These are phyloP conservation scores for Cynoglossus semilaevis DNA, from an alignment of 2,113 vertebrate species.

Conservation along the genomic window DNA sequence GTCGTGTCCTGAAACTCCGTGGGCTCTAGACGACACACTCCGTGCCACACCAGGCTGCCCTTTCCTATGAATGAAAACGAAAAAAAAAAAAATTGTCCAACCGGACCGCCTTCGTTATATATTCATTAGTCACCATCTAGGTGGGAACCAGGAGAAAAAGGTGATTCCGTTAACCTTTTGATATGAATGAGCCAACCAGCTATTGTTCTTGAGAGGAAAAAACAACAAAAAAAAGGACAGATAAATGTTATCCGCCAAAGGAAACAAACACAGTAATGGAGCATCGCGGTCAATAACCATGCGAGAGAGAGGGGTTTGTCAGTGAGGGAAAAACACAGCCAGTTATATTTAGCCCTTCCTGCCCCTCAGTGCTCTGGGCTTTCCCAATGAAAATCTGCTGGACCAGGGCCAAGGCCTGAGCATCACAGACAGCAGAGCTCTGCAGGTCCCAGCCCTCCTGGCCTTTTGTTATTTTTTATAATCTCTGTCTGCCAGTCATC, in stretches of 20 bases:
- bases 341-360: slow-evolving; percentile 70
- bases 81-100: slow-evolving; percentile 46
- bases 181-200: slow-evolving; percentile 44
- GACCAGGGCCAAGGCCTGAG: slow-evolving; percentile 54
- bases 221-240: slow-evolving; percentile 29
- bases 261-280: slow-evolving; percentile 58
- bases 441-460: slow-evolving; percentile 62
- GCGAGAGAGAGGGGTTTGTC: slow-evolving; percentile 62
- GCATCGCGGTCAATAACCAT: slow-evolving; percentile 65
- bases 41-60: slow-evolving; percentile 48
- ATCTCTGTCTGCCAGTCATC: slow-evolving; percentile 70
- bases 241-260: slow-evolving; percentile 48
- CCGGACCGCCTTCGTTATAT: slow-evolving; percentile 57
- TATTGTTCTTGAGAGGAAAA: slow-evolving; percentile 34
- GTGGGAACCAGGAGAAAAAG: slow-evolving; percentile 32
- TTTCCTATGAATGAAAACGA: slow-evolving; percentile 46
- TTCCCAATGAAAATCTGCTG: slow-evolving; percentile 68
- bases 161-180: slow-evolving; percentile 46
- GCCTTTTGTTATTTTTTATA: slow-evolving; percentile 65
- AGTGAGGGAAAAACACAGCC: slow-evolving; percentile 57
- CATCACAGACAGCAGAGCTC: slow-evolving; percentile 57
- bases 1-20: slow-evolving; percentile 72
- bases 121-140: slow-evolving; percentile 58
- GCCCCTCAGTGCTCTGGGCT: slow-evolving; percentile 62
- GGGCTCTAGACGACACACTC: slow-evolving; percentile 64